Evolutionary conservation across 2,888 invertebrate genomes (phyloP).

Genomic region (Metopia argyrocephala): DNA sequence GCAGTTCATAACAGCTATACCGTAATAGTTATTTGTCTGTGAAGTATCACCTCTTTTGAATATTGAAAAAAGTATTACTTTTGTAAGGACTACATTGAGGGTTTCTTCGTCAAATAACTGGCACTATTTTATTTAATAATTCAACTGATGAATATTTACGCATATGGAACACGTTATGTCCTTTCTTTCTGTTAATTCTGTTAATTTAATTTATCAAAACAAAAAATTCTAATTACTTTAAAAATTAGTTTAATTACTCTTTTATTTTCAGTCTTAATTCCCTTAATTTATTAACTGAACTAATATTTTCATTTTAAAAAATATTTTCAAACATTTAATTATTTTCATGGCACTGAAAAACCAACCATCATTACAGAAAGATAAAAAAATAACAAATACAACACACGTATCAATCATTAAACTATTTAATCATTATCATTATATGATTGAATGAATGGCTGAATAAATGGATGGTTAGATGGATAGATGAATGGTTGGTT

Average conservation of each 20-base stretch:
- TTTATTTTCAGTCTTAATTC: neutral
- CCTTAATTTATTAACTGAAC: neutral
- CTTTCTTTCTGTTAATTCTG: too few species aligned
- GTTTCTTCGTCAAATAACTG: too few species aligned
- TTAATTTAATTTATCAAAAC: too few species aligned
- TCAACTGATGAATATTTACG: too few species aligned
- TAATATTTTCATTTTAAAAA: neutral
- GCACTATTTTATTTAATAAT: too few species aligned
- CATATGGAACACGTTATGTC: too few species aligned
- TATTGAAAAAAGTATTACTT: too few species aligned
- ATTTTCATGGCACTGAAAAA: neutral
- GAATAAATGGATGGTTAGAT: constrained; percentile 13
- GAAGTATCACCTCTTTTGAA: too few species aligned
- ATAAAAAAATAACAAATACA: neutral
- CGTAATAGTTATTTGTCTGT: too few species aligned
- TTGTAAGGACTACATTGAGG: too few species aligned
- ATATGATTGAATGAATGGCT: constrained; percentile 42
- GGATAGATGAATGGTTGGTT: neutral
- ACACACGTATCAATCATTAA: constrained; percentile 45
- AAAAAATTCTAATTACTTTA: too few species aligned
- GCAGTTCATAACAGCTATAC: too few species aligned
- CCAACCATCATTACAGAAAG: neutral
- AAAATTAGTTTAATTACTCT: neutral
- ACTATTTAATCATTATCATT: constrained; percentile 53
- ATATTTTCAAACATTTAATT: neutral